These are phyloP conservation scores for Aplysina aerophoba DNA, from an alignment of 37 sponge, comb jelly and placozoan species.

Conservation along the genomic window DNA sequence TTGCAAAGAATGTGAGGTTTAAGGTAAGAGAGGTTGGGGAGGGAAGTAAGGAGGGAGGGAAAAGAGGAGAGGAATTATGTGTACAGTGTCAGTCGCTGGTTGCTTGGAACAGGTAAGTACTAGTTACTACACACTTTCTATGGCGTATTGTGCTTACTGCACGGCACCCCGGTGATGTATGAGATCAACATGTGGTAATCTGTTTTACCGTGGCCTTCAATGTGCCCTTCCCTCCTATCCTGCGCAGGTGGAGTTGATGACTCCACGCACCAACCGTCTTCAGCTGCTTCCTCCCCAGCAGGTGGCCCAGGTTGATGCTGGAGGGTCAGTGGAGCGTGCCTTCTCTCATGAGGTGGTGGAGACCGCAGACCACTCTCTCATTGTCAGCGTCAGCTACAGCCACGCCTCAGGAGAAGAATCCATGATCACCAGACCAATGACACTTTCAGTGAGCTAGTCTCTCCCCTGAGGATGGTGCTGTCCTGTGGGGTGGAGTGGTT, in stretches of 20 bases:
- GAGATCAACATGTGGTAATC: no score
- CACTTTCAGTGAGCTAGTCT: neutral
- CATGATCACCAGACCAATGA: neutral
- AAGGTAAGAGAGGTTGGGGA: conserved; percentile 43
- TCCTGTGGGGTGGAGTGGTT: no score
- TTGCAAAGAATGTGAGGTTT: conserved; percentile 67
- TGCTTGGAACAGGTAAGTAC: neutral
- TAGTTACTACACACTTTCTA: neutral
- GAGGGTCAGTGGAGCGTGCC: conserved; percentile 67
- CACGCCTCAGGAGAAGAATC: conserved; percentile 6
- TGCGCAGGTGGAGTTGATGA: conserved; percentile 85
- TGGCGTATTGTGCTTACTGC: no score
- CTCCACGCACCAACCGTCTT: conserved; percentile 59
- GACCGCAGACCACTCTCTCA: neutral
- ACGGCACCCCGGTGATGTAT: no score
- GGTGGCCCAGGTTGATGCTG: conserved; percentile 55
- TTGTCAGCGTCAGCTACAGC: conserved; percentile 21
- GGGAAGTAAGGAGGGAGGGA: no score
- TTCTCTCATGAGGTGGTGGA: conserved; percentile 70
- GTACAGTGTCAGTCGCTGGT: no score
- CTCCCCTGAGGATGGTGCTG: no score
- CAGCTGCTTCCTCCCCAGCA: conserved; percentile 48
- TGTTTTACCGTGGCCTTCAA: neutral
- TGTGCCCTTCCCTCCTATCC: neutral
- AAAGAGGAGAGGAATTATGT: neutral